Evolutionary conservation across 2,113 vertebrate species (phyloP).

Genomic region (Brachyistius frenatus): DNA sequence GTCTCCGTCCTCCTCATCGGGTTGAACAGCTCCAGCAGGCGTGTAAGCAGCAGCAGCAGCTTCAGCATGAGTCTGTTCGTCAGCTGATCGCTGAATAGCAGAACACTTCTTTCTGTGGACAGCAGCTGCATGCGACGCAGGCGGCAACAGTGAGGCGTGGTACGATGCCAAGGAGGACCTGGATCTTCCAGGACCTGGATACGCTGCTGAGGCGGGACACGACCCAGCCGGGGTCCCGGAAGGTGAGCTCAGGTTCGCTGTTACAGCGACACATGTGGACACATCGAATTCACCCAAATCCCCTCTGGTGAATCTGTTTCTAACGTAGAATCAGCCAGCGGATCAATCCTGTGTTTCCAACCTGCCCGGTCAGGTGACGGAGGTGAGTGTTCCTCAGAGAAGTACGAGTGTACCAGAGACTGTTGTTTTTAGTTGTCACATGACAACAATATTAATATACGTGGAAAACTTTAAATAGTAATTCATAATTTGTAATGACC

Average conservation of each 20-base stretch:
- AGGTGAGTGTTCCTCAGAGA: slow-evolving; percentile 59
- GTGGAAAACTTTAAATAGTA: no score
- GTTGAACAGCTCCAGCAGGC: no score
- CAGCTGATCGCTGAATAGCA: background rate
- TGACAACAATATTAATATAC: no score
- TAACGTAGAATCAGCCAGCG: slow-evolving; percentile 19
- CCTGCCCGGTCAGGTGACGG: slow-evolving; percentile 53
- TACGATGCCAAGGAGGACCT: slow-evolving; percentile 80
- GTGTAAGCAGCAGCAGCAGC: no score
- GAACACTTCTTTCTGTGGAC: background rate
- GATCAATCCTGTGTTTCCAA: slow-evolving; percentile 41
- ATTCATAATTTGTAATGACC: no score
- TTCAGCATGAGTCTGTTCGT: no score
- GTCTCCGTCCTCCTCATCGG: no score
- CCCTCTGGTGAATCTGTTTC: background rate
- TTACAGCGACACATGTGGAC: background rate
- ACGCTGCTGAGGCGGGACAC: background rate
- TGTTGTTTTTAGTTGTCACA: no score
- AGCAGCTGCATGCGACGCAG: slow-evolving; percentile 42
- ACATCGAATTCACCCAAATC: background rate
- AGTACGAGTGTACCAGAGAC: no score
- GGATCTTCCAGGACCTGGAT: background rate
- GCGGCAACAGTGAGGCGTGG: slow-evolving; percentile 67
- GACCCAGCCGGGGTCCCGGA: background rate
- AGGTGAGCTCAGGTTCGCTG: background rate